phyloP scores from a whole-genome alignment of 2,888 invertebrate species.

The Melanophora roralis region DNA sequence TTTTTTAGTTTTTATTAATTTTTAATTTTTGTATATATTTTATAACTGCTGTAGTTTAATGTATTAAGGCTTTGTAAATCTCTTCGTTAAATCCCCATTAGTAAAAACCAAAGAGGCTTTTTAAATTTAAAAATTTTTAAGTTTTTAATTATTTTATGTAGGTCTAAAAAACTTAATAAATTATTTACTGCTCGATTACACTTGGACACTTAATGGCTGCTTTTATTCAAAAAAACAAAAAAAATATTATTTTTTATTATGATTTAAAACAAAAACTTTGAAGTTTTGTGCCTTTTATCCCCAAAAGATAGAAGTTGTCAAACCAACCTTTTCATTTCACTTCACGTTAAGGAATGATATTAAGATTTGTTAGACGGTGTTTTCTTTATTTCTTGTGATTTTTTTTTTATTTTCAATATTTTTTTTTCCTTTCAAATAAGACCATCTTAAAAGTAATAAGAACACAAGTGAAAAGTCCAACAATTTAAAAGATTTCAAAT shows the following conservation, averaged over 20 bases:
- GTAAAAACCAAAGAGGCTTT: too few relatives aligned
- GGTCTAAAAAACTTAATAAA: constrained; percentile 18
- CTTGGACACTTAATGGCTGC: constrained; percentile 26
- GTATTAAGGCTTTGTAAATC: background rate
- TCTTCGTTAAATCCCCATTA: too few relatives aligned
- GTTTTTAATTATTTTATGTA: background rate
- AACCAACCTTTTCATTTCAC: constrained; percentile 72
- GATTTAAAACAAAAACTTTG: background rate
- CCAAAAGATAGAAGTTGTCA: constrained; percentile 52
- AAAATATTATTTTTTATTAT: constrained; percentile 10
- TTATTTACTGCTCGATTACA: constrained; percentile 15
- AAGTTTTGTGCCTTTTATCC: constrained; percentile 14
- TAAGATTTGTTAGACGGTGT: constrained; percentile 65
- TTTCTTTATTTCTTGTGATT: constrained; percentile 50
- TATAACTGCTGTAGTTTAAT: background rate
- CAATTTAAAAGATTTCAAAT: constrained; percentile 58
- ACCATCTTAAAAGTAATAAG: constrained; percentile 44
- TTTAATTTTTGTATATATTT: background rate
- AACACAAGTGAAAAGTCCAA: constrained; percentile 44
- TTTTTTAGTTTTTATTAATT: too few relatives aligned
- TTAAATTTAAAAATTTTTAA: background rate
- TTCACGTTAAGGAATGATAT: constrained; percentile 75
- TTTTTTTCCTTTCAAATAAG: constrained; percentile 11
- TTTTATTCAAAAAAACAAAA: background rate
- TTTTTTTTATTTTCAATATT: constrained; percentile 20